A percentile compares a stretch with the other conserved stretches of the same genome.
phyloP scores from a whole-genome alignment of 1,140 invertebrate genomes.

The Lycorma delicatula region DNA sequence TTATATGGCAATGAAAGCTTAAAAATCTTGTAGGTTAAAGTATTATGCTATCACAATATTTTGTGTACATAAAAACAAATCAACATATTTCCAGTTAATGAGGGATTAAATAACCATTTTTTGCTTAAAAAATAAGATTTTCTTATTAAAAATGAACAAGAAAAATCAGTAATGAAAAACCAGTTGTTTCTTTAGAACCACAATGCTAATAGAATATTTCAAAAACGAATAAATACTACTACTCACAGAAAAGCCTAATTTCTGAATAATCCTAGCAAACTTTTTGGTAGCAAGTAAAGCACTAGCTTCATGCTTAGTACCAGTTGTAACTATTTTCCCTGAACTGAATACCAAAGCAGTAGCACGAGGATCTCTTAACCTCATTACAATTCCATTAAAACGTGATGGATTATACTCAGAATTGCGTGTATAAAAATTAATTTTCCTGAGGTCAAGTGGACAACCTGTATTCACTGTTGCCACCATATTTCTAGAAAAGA shows the following conservation, averaged over 20 bases:
- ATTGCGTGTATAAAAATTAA: conserved; percentile 93
- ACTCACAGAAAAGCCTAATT: conserved; percentile 87
- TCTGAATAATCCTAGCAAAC: conserved; percentile 97
- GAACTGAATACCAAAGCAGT: conserved; percentile 97
- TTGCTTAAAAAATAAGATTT: no score
- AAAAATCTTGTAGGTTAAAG: no score
- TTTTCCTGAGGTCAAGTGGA: conserved; percentile 78
- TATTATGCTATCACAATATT: no score
- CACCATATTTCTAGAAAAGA: conserved; percentile 73
- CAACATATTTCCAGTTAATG: no score
- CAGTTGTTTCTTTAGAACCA: no score
- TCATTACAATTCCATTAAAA: conserved; percentile 98
- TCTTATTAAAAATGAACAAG: no score
- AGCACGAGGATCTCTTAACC: conserved; percentile 90
- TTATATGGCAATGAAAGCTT: no score
- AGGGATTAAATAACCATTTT: no score
- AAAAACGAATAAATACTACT: conserved; percentile 13
- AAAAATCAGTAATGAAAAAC: no score
- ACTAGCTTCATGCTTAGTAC: conserved; percentile 91
- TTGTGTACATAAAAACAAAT: no score
- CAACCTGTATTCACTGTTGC: conserved; percentile 88
- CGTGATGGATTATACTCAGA: conserved; percentile 98
- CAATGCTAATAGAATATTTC: conserved; percentile 4
- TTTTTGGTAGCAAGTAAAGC: conserved; percentile 90
- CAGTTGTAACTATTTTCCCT: conserved; percentile 98